Evolutionary conservation across 2,113 vertebrate genomes (phyloP).

Genomic region (Numenius arquata): DNA sequence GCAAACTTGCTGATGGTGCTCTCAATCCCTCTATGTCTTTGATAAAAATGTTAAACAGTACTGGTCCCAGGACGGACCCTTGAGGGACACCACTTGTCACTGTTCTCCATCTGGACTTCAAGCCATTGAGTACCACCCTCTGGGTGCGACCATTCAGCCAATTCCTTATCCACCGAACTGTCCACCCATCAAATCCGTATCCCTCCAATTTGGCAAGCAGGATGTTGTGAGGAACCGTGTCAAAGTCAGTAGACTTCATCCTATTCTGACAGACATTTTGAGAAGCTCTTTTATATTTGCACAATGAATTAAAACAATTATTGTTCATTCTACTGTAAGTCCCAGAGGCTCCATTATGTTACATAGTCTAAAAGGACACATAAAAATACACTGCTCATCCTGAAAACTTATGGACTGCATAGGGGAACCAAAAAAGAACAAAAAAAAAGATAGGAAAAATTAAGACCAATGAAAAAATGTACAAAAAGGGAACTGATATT

Average conservation of each 20-base stretch:
- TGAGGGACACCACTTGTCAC: too few relatives aligned
- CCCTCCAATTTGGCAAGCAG: too few relatives aligned
- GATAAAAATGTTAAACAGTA: too few relatives aligned
- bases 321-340: background rate
- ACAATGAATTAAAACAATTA: slow-evolving; percentile 48
- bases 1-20: too few relatives aligned
- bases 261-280: slow-evolving; percentile 29
- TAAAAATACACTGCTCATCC: background rate
- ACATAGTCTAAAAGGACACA: background rate
- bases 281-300: slow-evolving; percentile 25
- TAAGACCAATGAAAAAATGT: background rate
- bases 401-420: background rate
- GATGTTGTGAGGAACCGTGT: too few relatives aligned
- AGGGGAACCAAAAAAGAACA: accelerated
- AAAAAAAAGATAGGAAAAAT: background rate
- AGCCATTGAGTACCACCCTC: too few relatives aligned
- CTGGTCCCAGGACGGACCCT: too few relatives aligned
- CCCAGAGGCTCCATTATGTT: slow-evolving; percentile 9
- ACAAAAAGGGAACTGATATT: background rate
- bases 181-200: too few relatives aligned
- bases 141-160: too few relatives aligned
- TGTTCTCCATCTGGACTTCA: too few relatives aligned
- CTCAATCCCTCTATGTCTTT: too few relatives aligned
- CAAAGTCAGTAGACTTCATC: background rate
- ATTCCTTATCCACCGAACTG: too few relatives aligned